These are phyloP conservation scores for Thaumatotibia leucotreta DNA, from an alignment of 1,140 invertebrate genomes.

Conservation along the genomic window DNA sequence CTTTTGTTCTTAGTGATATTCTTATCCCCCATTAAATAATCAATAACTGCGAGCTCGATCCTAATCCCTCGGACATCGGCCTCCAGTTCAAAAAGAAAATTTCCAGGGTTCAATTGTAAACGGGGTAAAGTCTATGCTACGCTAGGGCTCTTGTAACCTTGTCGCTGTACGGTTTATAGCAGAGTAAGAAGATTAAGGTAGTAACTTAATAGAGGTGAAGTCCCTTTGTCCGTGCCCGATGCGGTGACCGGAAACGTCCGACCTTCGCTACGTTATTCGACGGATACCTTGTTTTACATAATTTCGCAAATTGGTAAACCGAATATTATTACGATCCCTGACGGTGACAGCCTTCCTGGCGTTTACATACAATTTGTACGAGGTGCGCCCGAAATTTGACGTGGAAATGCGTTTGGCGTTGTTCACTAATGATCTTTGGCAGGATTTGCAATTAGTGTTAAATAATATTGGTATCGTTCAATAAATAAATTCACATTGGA, in stretches of 20 bases:
- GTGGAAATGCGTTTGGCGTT: neutral
- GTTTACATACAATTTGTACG: neutral
- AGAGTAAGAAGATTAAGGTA: neutral
- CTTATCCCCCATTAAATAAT: neutral
- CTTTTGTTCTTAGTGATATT: neutral
- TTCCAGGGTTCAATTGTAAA: neutral
- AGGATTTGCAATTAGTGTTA: neutral
- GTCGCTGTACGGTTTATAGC: neutral
- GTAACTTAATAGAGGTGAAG: constrained; percentile 9
- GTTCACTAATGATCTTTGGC: neutral
- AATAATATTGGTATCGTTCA: neutral
- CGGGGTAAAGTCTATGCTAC: neutral
- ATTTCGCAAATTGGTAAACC: constrained; percentile 5
- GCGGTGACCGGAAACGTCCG: neutral
- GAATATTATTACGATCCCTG: neutral
- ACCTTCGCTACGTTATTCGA: neutral
- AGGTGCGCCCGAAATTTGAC: neutral
- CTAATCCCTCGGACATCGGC: neutral
- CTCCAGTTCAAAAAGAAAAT: neutral
- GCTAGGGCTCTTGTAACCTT: neutral
- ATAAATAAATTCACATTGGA: neutral
- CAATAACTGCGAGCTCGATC: neutral
- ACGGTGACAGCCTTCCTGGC: neutral
- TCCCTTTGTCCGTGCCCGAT: neutral
- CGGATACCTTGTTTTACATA: constrained; percentile 8